Conservation (phyloP, 2,888 invertebrate genomes). For the Hirtodrosophila cameraria region DNA sequence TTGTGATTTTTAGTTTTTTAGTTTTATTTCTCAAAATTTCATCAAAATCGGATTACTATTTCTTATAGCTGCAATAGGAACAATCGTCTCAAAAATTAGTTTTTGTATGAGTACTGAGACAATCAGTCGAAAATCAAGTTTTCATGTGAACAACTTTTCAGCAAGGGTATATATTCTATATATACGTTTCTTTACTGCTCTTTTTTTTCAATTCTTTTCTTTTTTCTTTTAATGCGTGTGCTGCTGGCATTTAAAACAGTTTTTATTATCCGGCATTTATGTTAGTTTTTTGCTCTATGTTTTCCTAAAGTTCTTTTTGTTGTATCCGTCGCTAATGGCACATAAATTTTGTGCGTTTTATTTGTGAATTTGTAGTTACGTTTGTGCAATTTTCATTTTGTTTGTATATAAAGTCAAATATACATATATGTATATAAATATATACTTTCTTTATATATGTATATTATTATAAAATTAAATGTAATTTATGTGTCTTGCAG, state of each 20-base stretch:
- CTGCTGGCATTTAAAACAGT: slow-evolving; percentile 12
- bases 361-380: slow-evolving; percentile 9
- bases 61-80: too few relatives aligned
- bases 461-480: background rate
- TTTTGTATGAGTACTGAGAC: too few relatives aligned
- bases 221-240: slow-evolving; percentile 17
- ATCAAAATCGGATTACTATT: too few relatives aligned
- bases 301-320: slow-evolving; percentile 18
- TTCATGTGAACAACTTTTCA: too few relatives aligned
- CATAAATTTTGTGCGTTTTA: slow-evolving; percentile 55
- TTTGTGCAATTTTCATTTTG: slow-evolving; percentile 24
- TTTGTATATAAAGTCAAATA: slow-evolving; percentile 21
- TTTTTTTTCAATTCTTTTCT: slow-evolving; percentile 19
- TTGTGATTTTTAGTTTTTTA: too few relatives aligned
- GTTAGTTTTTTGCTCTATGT: slow-evolving; percentile 21
- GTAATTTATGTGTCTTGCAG: slow-evolving; percentile 28
- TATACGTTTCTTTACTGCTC: slow-evolving; percentile 1
- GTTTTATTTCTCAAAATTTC: too few relatives aligned
- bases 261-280: slow-evolving; percentile 32
- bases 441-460: slow-evolving; percentile 5
- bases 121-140: too few relatives aligned
- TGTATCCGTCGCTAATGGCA: slow-evolving; percentile 38
- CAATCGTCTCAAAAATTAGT: too few relatives aligned
- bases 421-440: slow-evolving; percentile 4
- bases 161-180: background rate